These are phyloP conservation scores for Nyctereutes procyonoides DNA, from an alignment of 2,113 vertebrate species.

Conservation along the genomic window DNA sequence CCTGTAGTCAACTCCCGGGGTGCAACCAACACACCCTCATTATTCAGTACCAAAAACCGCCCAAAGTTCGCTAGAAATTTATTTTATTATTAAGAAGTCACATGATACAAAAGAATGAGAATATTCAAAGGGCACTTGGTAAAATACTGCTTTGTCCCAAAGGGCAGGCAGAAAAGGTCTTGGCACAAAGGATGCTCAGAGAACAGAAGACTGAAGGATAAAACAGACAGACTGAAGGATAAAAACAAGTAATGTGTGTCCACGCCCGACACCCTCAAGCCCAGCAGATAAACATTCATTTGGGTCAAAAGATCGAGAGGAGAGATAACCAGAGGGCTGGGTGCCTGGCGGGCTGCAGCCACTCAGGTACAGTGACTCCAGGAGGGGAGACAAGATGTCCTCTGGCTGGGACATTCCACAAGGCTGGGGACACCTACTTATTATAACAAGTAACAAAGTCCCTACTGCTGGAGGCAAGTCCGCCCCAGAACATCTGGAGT, in stretches of 20 bases:
- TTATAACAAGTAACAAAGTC: not conserved
- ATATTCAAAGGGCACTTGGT: constrained; percentile 19
- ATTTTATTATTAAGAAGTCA: constrained; percentile 69
- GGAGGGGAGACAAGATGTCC: not conserved
- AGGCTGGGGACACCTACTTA: not conserved
- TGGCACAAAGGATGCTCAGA: constrained; percentile 29
- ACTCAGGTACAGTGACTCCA: rapidly evolving
- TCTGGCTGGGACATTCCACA: not conserved
- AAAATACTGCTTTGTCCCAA: constrained; percentile 40
- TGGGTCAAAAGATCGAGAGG: not conserved
- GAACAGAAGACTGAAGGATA: not conserved
- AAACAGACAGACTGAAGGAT: not conserved
- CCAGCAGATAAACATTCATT: constrained; percentile 8
- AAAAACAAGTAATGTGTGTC: not conserved
- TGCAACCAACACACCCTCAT: not conserved
- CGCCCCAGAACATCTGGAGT: not conserved
- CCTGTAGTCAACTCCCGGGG: not conserved
- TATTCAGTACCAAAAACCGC: not conserved
- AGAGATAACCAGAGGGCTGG: not conserved
- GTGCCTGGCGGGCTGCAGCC: not conserved
- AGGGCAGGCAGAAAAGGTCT: constrained; percentile 15
- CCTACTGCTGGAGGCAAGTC: not conserved
- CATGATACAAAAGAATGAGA: constrained; percentile 62
- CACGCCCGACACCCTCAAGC: not conserved
- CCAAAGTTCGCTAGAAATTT: not conserved